Base-by-base conservation (phyloP, 2,888 invertebrate genomes). In the Melieria omissa region DNA sequence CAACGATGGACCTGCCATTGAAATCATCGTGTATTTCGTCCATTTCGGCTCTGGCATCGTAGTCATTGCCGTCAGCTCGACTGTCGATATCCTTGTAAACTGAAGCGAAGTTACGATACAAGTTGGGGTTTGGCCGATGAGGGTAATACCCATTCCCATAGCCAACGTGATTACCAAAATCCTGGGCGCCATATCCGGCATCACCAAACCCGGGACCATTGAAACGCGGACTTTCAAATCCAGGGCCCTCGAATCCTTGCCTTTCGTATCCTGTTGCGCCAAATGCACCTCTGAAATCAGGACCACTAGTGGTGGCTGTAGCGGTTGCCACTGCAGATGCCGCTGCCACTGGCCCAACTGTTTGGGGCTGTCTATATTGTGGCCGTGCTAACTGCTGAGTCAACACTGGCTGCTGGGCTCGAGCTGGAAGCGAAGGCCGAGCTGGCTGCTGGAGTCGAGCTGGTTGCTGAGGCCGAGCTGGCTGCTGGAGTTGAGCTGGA, bases 1-100 rank as follows among this genome's bases (percentile, higher is more conserved):
- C 78, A 4, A 82, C 82, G 57, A 80, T 72, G 14, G 80, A 80
- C 46, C 85, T 78, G 1, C 85, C 85, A 70, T 80, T 80, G 69
- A 85, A 82, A 67, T 82, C 80, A 63, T 81, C 81, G 68, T 75
- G 73, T 60, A 76, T 70, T 6, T 77, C 80, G 58, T 78, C 78
- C 16, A 68, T 70, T 16, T 79, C 78, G 44, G 76, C 73, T 5
- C 74, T 71, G 9, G 72, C 70, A 54, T 78, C 73, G 63, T 73
- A 79, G 14, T 61, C 63, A 1, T 72, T 63, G 16, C 57, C 58
- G 47, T 77, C 66, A 9, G 74, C 62, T 65, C 71, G 73, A 4
- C 67, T 69, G 12, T 80, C 78, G 5, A 74, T 73, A 49, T 74
- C 67, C 42, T 76, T 73, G 46, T 77, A 81, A 58, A 81, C 78